A percentile compares a stretch with the other conserved stretches of the same genome.
Evolutionary conservation across 1,140 invertebrate genomes (phyloP).

Genomic region (Thalassaphorura encarpata): DNA sequence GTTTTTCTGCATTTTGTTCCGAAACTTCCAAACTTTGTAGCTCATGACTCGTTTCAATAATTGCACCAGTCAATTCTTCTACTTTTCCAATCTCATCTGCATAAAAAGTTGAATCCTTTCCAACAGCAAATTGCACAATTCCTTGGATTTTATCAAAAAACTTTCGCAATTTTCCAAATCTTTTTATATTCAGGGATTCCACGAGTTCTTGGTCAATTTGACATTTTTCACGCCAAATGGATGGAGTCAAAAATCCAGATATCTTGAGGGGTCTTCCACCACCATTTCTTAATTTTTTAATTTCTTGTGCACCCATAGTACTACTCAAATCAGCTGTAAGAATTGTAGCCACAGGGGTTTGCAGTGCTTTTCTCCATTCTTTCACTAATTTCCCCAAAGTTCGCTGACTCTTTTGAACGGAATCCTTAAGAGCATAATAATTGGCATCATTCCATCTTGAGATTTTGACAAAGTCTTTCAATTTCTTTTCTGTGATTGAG

Average conservation of each 20-base stretch:
- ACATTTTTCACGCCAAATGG: conserved; percentile 2
- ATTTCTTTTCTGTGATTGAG: conserved; percentile 76
- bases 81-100: conserved; percentile 43
- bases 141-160: conserved; percentile 49
- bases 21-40: conserved; percentile 52
- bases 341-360: conserved; percentile 10
- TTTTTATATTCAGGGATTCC: neutral
- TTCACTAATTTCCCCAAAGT: conserved; percentile 76
- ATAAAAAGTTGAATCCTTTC: conserved; percentile 8
- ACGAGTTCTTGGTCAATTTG: neutral
- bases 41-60: conserved; percentile 49
- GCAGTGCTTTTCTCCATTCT: conserved; percentile 44
- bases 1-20: conserved; percentile 45
- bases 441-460: conserved; percentile 91
- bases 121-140: conserved; percentile 37
- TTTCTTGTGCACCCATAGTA: neutral
- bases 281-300: conserved; percentile 6
- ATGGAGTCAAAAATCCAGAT: conserved; percentile 4
- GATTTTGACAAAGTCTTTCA: conserved; percentile 90
- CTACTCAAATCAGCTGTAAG: conserved; percentile 14
- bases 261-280: conserved; percentile 5
- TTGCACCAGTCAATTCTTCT: conserved; percentile 52
- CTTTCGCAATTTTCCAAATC: conserved; percentile 21
- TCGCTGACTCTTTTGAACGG: conserved; percentile 75
- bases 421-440: conserved; percentile 84